Evolutionary conservation across 2,113 vertebrate genomes (phyloP).

Genomic region (Gorsachius goisagi): DNA sequence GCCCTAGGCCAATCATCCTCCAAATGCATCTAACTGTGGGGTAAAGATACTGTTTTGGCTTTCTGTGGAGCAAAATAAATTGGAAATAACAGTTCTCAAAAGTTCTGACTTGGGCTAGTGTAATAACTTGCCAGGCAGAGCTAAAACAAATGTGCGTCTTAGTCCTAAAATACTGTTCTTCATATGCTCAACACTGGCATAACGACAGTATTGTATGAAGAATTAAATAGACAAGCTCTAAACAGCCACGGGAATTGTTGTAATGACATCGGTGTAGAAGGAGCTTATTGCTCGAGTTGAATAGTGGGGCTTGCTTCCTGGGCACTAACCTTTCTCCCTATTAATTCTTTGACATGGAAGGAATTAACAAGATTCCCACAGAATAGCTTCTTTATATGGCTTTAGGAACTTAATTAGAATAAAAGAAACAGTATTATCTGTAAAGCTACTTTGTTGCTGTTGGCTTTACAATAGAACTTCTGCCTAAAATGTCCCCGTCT

Average conservation of each 20-base stretch:
- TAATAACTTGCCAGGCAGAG: neutral
- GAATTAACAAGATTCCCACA: constrained; percentile 18
- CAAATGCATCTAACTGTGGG: neutral
- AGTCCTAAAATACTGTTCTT: neutral
- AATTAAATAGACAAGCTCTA: constrained; percentile 8
- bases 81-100: neutral
- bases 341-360: constrained; percentile 41
- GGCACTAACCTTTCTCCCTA: constrained; percentile 31
- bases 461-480: constrained; percentile 33
- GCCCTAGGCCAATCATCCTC: neutral
- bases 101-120: neutral
- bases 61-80: neutral
- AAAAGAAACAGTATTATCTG: constrained; percentile 35
- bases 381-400: constrained; percentile 18
- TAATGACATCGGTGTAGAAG: neutral
- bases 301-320: constrained; percentile 30
- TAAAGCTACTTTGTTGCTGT: constrained; percentile 12
- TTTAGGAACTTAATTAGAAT: constrained; percentile 18
- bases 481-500: constrained; percentile 20
- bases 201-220: constrained; percentile 18
- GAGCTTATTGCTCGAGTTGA: constrained; percentile 26
- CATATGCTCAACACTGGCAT: neutral
- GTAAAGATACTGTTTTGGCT: neutral
- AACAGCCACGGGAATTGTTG: neutral
- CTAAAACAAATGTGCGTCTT: neutral